These are phyloP conservation scores for Perizoma flavofasciatum DNA, from an alignment of 2,888 invertebrate species.

Conservation along the genomic window DNA sequence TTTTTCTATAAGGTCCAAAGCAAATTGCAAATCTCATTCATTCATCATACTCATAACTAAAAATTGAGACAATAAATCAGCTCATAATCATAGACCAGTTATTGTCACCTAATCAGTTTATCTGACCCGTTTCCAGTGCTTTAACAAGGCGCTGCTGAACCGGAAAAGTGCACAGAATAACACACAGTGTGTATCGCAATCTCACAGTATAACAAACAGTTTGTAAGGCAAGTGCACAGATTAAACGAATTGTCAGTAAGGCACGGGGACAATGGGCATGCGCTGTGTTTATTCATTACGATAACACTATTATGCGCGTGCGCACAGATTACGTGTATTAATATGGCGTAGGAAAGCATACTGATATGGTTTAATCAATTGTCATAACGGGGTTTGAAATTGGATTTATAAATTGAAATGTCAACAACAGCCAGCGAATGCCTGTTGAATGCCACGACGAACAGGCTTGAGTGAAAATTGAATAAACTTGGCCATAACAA, in stretches of 20 bases:
- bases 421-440: too few relatives aligned
- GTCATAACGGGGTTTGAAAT: constrained; percentile 14
- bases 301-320: constrained; percentile 17
- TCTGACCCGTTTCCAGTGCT: constrained; percentile 16
- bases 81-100: constrained; percentile 15
- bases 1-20: too few relatives aligned
- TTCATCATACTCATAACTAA: not conserved
- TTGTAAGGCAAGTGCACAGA: constrained; percentile 10
- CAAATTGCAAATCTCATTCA: not conserved
- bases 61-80: constrained; percentile 14
- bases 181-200: constrained; percentile 1
- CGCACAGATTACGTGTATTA: constrained; percentile 8
- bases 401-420: not conserved
- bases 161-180: constrained; percentile 8
- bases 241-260: constrained; percentile 7
- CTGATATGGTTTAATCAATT: constrained; percentile 10
- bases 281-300: constrained; percentile 13
- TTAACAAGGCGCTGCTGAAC: constrained; percentile 9
- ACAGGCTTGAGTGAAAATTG: too few relatives aligned
- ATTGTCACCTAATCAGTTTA: constrained; percentile 15
- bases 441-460: too few relatives aligned
- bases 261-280: constrained; percentile 16
- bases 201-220: constrained; percentile 12
- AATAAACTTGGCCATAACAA: too few relatives aligned
- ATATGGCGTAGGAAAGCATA: constrained; percentile 8